Percentiles rank a stretch among this genome's conserved stretches.
phyloP scores from a whole-genome alignment of 92 coral and sea anemone species.

The Pocillopora grandis region DNA sequence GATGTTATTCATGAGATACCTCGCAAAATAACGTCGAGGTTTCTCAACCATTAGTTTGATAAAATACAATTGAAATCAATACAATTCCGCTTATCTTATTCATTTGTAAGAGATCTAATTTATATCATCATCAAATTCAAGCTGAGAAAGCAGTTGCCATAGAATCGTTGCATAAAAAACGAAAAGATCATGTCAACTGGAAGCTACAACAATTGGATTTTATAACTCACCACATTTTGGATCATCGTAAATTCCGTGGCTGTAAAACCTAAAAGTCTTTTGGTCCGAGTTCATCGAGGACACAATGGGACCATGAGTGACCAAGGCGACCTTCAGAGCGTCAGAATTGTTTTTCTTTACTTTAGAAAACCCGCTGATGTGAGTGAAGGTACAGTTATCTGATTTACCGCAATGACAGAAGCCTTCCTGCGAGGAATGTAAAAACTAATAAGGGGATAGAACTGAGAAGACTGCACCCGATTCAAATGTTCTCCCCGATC shows the following conservation, averaged over 20 bases:
- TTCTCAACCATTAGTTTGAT: too few species aligned
- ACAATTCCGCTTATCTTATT: too few species aligned
- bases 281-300: slow-evolving; percentile 90
- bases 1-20: too few species aligned
- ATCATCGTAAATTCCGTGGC: slow-evolving; percentile 91
- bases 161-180: too few species aligned
- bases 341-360: slow-evolving; percentile 76
- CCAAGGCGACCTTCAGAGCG: slow-evolving; percentile 76
- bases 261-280: slow-evolving; percentile 87
- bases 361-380: slow-evolving; percentile 69
- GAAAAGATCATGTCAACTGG: too few species aligned
- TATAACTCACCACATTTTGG: slow-evolving; percentile 71
- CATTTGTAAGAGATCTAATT: too few species aligned
- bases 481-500: too few species aligned
- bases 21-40: too few species aligned
- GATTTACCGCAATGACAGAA: slow-evolving; percentile 84
- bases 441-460: neutral
- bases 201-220: neutral
- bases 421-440: slow-evolving; percentile 67
- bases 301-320: slow-evolving; percentile 90
- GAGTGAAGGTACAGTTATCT: slow-evolving; percentile 74
- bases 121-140: too few species aligned
- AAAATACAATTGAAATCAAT: too few species aligned
- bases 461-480: too few species aligned
- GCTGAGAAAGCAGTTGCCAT: too few species aligned